phyloP scores from a whole-genome alignment of 2,888 invertebrate species.

The Synanthedon formicaeformis region DNA sequence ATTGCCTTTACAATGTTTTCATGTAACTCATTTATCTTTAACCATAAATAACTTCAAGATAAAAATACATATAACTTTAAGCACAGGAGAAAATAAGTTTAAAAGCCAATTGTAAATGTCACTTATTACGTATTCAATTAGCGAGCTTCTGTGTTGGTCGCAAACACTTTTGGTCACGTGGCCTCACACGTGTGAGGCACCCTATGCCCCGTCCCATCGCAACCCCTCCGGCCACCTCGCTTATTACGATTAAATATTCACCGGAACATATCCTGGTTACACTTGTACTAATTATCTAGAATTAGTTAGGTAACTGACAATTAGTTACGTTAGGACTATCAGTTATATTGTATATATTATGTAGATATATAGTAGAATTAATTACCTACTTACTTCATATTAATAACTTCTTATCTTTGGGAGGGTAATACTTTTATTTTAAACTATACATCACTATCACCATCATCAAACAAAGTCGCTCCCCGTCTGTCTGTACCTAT shows the following conservation, averaged over 20 bases:
- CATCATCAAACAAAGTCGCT: no score
- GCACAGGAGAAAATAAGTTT: constrained; percentile 23
- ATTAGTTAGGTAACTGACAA: constrained; percentile 10
- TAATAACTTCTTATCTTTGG: no score
- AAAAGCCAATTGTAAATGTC: constrained; percentile 31
- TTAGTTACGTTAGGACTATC: background rate
- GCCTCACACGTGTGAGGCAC: constrained; percentile 21
- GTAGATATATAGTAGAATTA: background rate
- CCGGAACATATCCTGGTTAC: background rate
- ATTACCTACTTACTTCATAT: background rate
- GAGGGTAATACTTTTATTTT: no score
- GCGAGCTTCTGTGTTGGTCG: constrained; percentile 21
- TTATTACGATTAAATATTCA: constrained; percentile 20
- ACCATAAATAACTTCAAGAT: no score
- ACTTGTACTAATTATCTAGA: background rate
- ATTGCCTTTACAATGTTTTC: no score
- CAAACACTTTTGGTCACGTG: constrained; percentile 25
- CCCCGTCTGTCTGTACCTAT: no score
- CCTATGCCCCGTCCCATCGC: constrained; percentile 1
- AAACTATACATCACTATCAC: no score
- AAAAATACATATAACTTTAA: no score
- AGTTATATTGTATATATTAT: background rate
- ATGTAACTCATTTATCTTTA: no score
- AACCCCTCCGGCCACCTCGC: constrained; percentile 11
- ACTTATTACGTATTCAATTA: constrained; percentile 33